A percentile compares a stretch with the other conserved stretches of the same genome.
Conservation (phyloP, 2,888 invertebrate species). For the Pristionchus maxplancki region DNA sequence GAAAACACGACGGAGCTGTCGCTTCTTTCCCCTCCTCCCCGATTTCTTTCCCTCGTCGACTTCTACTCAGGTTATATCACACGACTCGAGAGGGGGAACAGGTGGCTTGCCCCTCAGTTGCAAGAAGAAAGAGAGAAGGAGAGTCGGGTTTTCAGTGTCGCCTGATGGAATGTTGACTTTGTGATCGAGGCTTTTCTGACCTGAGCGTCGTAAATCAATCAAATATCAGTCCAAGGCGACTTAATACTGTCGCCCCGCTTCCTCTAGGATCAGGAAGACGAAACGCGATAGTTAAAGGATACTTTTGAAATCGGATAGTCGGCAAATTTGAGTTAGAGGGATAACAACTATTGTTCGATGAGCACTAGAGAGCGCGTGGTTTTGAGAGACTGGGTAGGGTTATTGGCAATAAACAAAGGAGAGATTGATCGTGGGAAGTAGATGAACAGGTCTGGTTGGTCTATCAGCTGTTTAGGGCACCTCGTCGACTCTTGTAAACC, state of each 20-base stretch:
- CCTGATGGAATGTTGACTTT: conserved; percentile 22
- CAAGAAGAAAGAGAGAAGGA: not conserved
- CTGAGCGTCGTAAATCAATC: not conserved
- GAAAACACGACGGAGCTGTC: conserved; percentile 17
- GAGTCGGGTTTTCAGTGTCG: conserved; percentile 1
- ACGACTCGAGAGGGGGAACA: not conserved
- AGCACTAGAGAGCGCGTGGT: not conserved
- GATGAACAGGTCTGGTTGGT: not conserved
- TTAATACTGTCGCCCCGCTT: no score
- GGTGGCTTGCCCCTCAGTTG: conserved; percentile 19
- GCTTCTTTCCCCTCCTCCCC: not conserved
- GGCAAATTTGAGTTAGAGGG: not conserved
- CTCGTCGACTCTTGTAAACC: not conserved
- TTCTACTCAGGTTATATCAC: conserved; percentile 4
- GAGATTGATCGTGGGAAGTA: conserved; percentile 10
- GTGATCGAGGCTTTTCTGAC: conserved; percentile 5
- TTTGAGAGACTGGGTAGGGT: not conserved
- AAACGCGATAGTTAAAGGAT: not conserved
- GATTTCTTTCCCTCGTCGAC: not conserved
- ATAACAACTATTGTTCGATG: conserved; percentile 4
- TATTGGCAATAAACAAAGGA: not conserved
- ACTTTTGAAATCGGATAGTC: not conserved
- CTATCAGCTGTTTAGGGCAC: not conserved
- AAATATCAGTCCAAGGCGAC: no score
- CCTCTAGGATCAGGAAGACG: not conserved